A percentile compares a stretch with the other conserved stretches of the same genome.
Evolutionary conservation across 2,888 invertebrate genomes (phyloP).

Genomic region (Aspidiotus rigidus): DNA sequence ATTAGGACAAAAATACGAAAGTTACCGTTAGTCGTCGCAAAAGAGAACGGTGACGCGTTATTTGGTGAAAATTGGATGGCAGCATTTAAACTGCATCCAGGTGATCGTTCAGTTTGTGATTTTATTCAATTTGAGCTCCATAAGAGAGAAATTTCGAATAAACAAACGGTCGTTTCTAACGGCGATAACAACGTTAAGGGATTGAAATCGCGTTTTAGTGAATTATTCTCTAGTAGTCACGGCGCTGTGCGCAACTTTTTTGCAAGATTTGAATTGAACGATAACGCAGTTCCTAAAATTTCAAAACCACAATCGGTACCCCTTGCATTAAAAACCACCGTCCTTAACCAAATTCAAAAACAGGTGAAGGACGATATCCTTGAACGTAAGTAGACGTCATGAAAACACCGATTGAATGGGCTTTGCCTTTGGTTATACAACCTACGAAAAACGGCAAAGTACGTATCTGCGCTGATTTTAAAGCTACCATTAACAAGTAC

Average conservation of each 20-base stretch:
- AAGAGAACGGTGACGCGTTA: background rate
- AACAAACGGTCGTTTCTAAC: background rate
- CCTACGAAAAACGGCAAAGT: constrained; percentile 37
- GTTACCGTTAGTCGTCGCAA: background rate
- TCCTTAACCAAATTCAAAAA: constrained; percentile 37
- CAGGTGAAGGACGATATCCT: constrained; percentile 34
- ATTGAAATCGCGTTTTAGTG: no score
- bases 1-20: background rate
- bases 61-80: constrained; percentile 19
- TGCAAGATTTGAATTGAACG: constrained; percentile 19
- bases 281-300: constrained; percentile 14
- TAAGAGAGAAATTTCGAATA: no score
- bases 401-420: constrained; percentile 37
- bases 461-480: constrained; percentile 36
- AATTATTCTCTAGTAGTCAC: no score
- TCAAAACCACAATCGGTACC: constrained; percentile 34
- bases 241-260: constrained; percentile 11
- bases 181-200: no score
- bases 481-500: background rate
- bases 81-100: no score
- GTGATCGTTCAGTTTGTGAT: no score
- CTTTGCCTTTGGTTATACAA: constrained; percentile 37
- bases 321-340: constrained; percentile 36
- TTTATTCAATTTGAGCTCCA: no score
- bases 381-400: constrained; percentile 36